Conservation (phyloP, 2,113 vertebrate genomes). For the Herpetotheres cachinnans region DNA sequence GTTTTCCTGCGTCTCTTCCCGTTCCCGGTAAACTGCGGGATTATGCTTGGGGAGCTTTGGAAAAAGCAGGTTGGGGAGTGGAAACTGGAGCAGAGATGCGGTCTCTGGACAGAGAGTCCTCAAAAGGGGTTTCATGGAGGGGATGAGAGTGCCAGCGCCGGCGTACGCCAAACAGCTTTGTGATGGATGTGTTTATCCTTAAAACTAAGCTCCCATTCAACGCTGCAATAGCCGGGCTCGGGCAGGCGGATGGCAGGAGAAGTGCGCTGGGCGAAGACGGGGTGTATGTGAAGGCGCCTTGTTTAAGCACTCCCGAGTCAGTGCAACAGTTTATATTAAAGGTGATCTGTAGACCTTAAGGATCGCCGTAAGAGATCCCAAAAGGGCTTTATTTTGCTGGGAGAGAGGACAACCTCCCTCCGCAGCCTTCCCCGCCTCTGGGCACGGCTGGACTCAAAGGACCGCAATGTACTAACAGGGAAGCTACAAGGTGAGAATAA, state of each 20-base stretch:
- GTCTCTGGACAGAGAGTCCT: neutral
- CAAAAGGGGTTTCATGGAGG: constrained; percentile 41
- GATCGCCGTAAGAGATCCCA: neutral
- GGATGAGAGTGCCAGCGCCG: neutral
- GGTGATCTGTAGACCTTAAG: neutral
- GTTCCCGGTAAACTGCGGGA: neutral
- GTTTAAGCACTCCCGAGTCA: neutral
- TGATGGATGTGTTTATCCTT: constrained; percentile 59
- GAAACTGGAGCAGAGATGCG: neutral
- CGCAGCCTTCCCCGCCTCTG: neutral
- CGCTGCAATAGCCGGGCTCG: accelerated
- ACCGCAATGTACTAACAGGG: neutral
- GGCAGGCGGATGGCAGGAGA: neutral
- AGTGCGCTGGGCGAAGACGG: accelerated
- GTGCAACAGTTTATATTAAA: neutral
- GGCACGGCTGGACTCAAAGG: accelerated
- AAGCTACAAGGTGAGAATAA: neutral
- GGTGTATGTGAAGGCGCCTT: neutral
- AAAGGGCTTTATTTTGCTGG: neutral
- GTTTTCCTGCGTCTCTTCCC: neutral
- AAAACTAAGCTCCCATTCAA: constrained; percentile 52
- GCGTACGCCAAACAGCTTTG: neutral
- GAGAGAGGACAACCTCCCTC: neutral
- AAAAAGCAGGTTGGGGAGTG: constrained; percentile 21
- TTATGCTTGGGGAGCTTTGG: neutral